phyloP scores from a whole-genome alignment of 2,797 vertebrate species.

The Phylloscopus collybita region DNA sequence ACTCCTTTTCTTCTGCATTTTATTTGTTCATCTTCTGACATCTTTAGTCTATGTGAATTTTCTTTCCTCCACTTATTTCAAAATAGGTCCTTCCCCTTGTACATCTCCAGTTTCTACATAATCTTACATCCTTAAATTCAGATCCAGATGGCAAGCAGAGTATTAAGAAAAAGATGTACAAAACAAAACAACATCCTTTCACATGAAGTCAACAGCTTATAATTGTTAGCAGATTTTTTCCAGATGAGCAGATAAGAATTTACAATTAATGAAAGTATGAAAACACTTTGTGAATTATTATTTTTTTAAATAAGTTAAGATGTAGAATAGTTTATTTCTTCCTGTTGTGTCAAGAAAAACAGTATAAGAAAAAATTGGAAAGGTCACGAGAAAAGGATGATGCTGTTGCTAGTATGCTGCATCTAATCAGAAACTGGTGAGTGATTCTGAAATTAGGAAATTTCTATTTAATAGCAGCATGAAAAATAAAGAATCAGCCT shows the following conservation, averaged over 20 bases:
- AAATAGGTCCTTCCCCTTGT: neutral
- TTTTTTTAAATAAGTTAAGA: neutral
- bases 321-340: neutral
- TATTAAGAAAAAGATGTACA: neutral
- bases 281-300: neutral
- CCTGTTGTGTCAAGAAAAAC: neutral
- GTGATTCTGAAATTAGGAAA: neutral
- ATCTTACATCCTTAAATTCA: neutral
- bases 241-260: neutral
- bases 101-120: neutral
- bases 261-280: neutral
- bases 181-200: neutral
- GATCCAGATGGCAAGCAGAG: neutral
- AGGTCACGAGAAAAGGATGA: neutral
- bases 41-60: neutral
- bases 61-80: neutral
- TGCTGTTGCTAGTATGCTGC: neutral
- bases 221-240: neutral
- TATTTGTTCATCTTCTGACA: neutral
- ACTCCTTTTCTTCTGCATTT: neutral
- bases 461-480: neutral
- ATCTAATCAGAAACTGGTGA: neutral
- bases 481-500: neutral
- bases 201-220: neutral
- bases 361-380: neutral